Evolutionary conservation across 1,140 invertebrate species (phyloP).

Genomic region (Lepidostoma basale): DNA sequence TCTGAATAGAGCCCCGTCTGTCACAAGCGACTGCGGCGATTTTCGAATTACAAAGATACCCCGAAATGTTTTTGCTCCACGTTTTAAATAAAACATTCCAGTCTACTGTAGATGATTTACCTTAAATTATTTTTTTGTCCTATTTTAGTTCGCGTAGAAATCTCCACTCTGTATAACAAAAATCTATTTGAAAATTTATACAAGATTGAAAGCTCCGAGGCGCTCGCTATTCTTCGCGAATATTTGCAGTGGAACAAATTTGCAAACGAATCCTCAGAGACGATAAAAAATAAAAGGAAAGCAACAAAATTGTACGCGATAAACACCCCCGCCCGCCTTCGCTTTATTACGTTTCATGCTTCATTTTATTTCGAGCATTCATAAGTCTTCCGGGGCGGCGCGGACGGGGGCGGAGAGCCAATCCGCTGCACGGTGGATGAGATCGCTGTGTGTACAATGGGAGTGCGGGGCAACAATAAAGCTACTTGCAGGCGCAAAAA

Average conservation of each 20-base stretch:
- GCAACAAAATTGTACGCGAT: background rate
- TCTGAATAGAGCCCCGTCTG: too few relatives aligned
- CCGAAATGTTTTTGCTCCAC: too few relatives aligned
- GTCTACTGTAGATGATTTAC: too few relatives aligned
- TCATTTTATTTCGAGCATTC: constrained; percentile 40
- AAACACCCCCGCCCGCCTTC: constrained; percentile 10
- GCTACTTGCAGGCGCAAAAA: constrained; percentile 21
- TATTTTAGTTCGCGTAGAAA: too few relatives aligned
- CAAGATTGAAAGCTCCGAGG: background rate
- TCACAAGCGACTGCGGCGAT: too few relatives aligned
- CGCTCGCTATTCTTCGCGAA: background rate
- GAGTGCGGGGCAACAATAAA: background rate
- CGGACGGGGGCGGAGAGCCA: constrained; percentile 32
- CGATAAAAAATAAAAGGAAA: background rate
- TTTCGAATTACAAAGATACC: too few relatives aligned
- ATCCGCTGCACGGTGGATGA: constrained; percentile 26
- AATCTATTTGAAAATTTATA: too few relatives aligned
- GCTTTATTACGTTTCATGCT: constrained; percentile 35
- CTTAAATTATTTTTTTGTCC: too few relatives aligned
- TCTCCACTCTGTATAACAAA: too few relatives aligned
- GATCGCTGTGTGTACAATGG: constrained; percentile 5
- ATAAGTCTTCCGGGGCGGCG: constrained; percentile 32
- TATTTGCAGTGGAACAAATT: constrained; percentile 10
- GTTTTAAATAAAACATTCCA: too few relatives aligned
- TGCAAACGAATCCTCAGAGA: constrained; percentile 17